Conservation (phyloP, 1,140 invertebrate genomes). For the Nephila pilipes region DNA sequence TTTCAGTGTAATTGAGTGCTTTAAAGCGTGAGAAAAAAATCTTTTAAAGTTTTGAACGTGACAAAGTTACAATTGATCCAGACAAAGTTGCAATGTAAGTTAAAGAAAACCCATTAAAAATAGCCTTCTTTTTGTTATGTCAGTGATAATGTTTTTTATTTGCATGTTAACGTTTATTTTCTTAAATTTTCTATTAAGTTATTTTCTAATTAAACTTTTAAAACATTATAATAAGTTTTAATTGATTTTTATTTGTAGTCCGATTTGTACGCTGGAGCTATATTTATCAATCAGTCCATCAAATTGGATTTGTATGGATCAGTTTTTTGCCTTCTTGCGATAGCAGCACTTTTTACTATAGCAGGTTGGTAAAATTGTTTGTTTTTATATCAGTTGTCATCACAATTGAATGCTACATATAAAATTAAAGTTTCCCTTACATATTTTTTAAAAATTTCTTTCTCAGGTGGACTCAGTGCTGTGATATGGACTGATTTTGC, state of each 20-base stretch:
- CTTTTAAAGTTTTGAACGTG: too few species aligned
- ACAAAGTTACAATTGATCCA: too few species aligned
- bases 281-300: constrained; percentile 84
- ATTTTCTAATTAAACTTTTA: not conserved
- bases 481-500: constrained; percentile 84
- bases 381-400: not conserved
- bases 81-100: too few species aligned
- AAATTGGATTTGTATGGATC: constrained; percentile 83
- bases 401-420: not conserved
- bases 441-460: not conserved
- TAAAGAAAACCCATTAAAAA: too few species aligned
- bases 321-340: constrained; percentile 81
- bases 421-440: not conserved
- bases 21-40: too few species aligned
- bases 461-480: constrained; percentile 83
- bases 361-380: constrained; percentile 78
- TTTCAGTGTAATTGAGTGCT: too few species aligned
- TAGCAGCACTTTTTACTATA: constrained; percentile 83
- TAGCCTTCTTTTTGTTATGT: too few species aligned
- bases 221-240: not conserved
- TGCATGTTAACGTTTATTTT: too few species aligned
- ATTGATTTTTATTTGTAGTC: constrained; percentile 79
- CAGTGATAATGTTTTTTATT: too few species aligned
- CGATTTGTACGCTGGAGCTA: constrained; percentile 82
- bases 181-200: too few species aligned